Evolutionary conservation across 2,113 vertebrate species (phyloP).

Genomic region (Chlamydotis undulata): DNA sequence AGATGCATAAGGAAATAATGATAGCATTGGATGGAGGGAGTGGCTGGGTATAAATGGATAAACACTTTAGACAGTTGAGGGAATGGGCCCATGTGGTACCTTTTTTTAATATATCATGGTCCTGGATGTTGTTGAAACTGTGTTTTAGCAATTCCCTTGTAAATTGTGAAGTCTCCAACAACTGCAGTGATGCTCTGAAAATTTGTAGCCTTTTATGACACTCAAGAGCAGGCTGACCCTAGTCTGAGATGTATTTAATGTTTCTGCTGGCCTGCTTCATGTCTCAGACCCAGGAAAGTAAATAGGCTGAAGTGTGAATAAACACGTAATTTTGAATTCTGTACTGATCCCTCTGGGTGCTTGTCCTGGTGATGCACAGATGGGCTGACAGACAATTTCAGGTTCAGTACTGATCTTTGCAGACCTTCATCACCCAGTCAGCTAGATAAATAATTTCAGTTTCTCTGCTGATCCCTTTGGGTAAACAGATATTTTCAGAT

Average conservation of each 20-base stretch:
- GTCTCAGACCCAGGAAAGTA: background rate
- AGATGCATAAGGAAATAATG: background rate
- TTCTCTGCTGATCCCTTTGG: background rate
- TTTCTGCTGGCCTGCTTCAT: background rate
- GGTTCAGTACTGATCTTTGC: background rate
- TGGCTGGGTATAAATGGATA: background rate
- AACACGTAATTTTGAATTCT: background rate
- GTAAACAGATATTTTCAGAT: constrained; percentile 7
- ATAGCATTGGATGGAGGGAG: background rate
- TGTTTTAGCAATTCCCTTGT: background rate
- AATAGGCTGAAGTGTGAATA: background rate
- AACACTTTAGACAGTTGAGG: background rate
- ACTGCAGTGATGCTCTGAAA: background rate
- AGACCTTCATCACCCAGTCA: background rate
- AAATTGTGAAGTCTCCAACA: background rate
- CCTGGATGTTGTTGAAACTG: background rate
- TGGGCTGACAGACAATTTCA: background rate
- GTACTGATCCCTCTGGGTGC: background rate
- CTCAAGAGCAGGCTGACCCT: background rate
- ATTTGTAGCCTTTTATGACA: background rate
- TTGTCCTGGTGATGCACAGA: background rate
- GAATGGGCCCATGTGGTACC: background rate
- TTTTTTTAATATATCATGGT: background rate
- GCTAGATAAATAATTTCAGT: background rate
- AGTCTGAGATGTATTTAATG: background rate